Base-by-base conservation (phyloP, 2,888 invertebrate genomes). In the Tanytarsus gracilentus region DNA sequence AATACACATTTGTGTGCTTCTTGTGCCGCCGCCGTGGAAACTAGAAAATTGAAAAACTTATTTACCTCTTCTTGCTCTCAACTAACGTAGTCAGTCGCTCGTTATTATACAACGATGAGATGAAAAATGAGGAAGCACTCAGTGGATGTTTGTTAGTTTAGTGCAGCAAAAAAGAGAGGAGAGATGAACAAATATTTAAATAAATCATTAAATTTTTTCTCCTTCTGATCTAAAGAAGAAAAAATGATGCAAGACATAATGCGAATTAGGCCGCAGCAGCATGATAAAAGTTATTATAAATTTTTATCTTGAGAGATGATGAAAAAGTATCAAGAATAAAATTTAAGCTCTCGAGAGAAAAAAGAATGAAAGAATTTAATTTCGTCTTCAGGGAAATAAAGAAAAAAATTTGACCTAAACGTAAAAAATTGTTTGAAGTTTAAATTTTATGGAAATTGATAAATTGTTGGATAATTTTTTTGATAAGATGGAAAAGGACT, bases 21-120 rank as follows among this genome's bases (percentile, higher is more conserved):
- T 48, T 58, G 33, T 33, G 1, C 11, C 27, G 4, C 23, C 40
- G 39, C 26, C 30, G 44, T 48, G 27, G 23, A 21, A 55, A 58
- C 58, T 58, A 58, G n/a, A n/a, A 58, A 58, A 48, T 29, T 58
- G 58, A 48, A 58, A 48, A 56, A 58, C 21, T 48, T 58, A 39
- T 39, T 44, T 44, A 11, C 23, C 39, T 27, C 2, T 48, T 40
- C n/a, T 56, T 44, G 25, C 9, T 52, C 23, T 16, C 33, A 30
- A 18, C 29, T 21, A 33, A 30, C 29, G 14, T 44, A 1, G 16
- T 9, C 21, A 9, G 5, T 44, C 44, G 9, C 44, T 16, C 29
- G 6, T 29, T 29, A 27, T 49, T 49, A 49, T 26, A 26, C 16
- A 49, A 26, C 3, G 27, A 26, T 26, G n/a, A 55, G 53, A 44